These are phyloP conservation scores for Lordiphosa fenestrarum DNA, from an alignment of 2,888 invertebrate species.

Conservation along the genomic window DNA sequence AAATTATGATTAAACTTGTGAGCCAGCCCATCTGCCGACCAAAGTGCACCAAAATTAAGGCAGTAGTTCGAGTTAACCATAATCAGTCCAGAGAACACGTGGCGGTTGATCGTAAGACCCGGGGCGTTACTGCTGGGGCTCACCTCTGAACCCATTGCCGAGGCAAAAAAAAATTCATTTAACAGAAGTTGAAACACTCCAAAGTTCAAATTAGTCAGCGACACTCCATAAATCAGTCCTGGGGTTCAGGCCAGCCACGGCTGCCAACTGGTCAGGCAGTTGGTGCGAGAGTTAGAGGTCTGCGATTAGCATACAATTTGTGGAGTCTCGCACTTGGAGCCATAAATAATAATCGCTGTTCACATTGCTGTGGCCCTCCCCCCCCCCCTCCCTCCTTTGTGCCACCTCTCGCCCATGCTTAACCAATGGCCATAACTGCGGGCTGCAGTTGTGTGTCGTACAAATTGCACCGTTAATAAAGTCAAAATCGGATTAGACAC, in stretches of 20 bases:
- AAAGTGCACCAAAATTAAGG: no score
- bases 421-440: conserved; percentile 18
- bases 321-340: conserved; percentile 47
- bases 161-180: neutral
- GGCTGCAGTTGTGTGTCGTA: conserved; percentile 45
- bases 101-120: no score
- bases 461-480: conserved; percentile 71
- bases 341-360: conserved; percentile 59
- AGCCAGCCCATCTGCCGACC: no score
- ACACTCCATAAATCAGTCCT: conserved; percentile 68
- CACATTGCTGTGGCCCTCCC: neutral
- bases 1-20: no score
- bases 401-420: neutral
- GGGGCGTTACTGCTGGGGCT: no score
- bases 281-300: conserved; percentile 35
- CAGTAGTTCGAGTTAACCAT: no score
- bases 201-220: conserved; percentile 68
- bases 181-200: conserved; percentile 17
- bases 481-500: conserved; percentile 70
- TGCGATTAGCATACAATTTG: conserved; percentile 71
- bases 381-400: conserved; percentile 6
- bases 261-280: conserved; percentile 49
- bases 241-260: conserved; percentile 27
- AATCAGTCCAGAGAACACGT: no score
- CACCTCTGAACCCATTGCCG: neutral